These are phyloP conservation scores for Syngnathus rostellatus DNA, from an alignment of 2,797 vertebrate species.

Conservation along the genomic window DNA sequence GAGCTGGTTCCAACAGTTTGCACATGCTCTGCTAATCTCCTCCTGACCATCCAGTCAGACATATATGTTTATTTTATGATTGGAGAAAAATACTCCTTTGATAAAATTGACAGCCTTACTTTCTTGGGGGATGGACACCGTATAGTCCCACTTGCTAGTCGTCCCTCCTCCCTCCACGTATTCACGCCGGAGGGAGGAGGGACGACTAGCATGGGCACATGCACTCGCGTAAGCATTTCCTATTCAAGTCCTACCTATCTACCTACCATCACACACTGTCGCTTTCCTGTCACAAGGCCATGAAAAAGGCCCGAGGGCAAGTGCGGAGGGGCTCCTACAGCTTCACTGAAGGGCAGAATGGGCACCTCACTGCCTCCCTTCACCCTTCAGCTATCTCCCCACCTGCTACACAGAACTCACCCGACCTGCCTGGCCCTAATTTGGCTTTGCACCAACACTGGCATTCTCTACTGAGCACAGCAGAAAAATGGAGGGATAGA, in stretches of 20 bases:
- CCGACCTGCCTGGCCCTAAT: conserved; percentile 53
- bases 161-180: neutral
- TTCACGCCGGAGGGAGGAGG: conserved; percentile 21
- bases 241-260: no score
- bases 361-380: conserved; percentile 33
- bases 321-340: conserved; percentile 55
- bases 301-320: conserved; percentile 58
- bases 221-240: neutral
- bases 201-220: conserved; percentile 17
- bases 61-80: neutral
- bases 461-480: conserved; percentile 48
- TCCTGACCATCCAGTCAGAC: neutral
- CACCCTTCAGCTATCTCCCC: conserved; percentile 52
- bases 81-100: neutral
- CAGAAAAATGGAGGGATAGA: conserved; percentile 48
- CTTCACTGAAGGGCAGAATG: conserved; percentile 58
- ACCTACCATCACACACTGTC: conserved; percentile 29
- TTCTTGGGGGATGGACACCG: conserved; percentile 55
- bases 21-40: neutral
- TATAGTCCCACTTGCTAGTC: neutral
- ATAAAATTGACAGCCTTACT: conserved; percentile 37
- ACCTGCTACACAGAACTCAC: conserved; percentile 52
- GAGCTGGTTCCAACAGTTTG: neutral
- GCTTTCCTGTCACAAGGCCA: conserved; percentile 58
- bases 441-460: conserved; percentile 59